phyloP scores from a whole-genome alignment of 2,113 vertebrate species.

The Raja brachyura region DNA sequence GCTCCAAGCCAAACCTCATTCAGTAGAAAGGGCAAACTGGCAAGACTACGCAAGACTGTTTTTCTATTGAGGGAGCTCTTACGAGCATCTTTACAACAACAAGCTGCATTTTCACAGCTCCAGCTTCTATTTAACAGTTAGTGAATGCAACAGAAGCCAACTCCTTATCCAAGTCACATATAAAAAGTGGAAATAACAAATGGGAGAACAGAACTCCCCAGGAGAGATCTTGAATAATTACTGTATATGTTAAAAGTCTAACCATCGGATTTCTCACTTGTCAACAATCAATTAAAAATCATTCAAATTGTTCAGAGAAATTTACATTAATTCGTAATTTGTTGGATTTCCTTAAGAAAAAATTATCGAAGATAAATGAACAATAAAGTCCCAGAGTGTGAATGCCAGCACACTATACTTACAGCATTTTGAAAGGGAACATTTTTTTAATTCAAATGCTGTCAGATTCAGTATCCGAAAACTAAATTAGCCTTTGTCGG shows the following conservation, averaged over 20 bases:
- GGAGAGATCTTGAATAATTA: neutral
- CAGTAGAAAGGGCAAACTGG: neutral
- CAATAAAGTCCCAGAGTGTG: neutral
- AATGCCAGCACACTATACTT: neutral
- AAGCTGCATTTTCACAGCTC: neutral
- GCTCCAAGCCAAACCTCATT: neutral
- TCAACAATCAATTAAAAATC: neutral
- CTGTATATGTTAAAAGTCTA: neutral
- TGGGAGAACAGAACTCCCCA: neutral
- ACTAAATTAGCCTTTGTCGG: neutral
- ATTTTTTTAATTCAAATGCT: neutral
- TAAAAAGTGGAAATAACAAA: neutral
- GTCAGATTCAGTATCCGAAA: neutral
- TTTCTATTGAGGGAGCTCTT: neutral
- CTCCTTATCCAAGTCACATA: neutral
- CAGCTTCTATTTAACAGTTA: neutral
- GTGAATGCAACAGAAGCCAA: neutral
- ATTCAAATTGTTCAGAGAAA: neutral
- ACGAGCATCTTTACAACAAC: neutral
- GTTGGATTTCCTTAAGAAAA: neutral
- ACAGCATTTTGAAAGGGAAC: neutral
- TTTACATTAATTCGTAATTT: neutral
- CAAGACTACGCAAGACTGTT: neutral
- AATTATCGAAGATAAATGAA: neutral
- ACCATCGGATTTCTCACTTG: neutral